A percentile compares a stretch with the other conserved stretches of the same genome.
These are phyloP conservation scores for Rhyacichthys aspro DNA, from an alignment of 2,797 vertebrate species.

Conservation along the genomic window DNA sequence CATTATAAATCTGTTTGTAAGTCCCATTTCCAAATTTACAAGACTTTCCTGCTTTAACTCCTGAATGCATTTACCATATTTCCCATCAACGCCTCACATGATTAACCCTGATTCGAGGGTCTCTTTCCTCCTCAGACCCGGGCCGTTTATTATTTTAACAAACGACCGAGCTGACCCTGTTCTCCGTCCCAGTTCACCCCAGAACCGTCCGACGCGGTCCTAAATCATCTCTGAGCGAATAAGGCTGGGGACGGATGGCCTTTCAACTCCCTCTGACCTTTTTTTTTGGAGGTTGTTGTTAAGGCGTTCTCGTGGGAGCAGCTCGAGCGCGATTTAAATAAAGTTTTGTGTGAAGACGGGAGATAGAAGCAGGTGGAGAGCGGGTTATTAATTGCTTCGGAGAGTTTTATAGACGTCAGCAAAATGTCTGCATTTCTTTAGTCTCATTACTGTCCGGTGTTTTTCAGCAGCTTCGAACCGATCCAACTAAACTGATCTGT, in stretches of 20 bases:
- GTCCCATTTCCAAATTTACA: no score
- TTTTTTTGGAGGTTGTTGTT: slow-evolving; percentile 24
- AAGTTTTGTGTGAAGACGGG: slow-evolving; percentile 17
- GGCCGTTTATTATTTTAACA: slow-evolving; percentile 49
- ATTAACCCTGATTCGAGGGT: slow-evolving; percentile 29
- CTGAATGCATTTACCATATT: slow-evolving; percentile 9
- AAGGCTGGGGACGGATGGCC: slow-evolving; percentile 44
- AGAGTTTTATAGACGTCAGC: slow-evolving; percentile 67
- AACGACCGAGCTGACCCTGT: slow-evolving; percentile 40
- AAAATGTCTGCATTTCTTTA: slow-evolving; percentile 60
- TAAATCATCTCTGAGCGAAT: slow-evolving; percentile 60
- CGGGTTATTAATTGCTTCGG: slow-evolving; percentile 66
- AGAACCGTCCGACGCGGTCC: slow-evolving; percentile 5
- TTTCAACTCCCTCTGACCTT: slow-evolving; percentile 63
- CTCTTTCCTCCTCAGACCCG: neutral
- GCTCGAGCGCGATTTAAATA: slow-evolving; percentile 45
- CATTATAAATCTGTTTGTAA: no score
- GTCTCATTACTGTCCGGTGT: slow-evolving; percentile 69
- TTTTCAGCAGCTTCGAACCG: slow-evolving; percentile 67
- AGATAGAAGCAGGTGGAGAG: slow-evolving; percentile 23
- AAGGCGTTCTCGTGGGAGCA: slow-evolving; percentile 31
- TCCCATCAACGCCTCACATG: slow-evolving; percentile 30
- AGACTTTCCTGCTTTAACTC: neutral
- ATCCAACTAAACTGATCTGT: no score
- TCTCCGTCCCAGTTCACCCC: slow-evolving; percentile 41